Evolutionary conservation across 2,888 invertebrate species (phyloP).

Genomic region (Griposia aprilina): DNA sequence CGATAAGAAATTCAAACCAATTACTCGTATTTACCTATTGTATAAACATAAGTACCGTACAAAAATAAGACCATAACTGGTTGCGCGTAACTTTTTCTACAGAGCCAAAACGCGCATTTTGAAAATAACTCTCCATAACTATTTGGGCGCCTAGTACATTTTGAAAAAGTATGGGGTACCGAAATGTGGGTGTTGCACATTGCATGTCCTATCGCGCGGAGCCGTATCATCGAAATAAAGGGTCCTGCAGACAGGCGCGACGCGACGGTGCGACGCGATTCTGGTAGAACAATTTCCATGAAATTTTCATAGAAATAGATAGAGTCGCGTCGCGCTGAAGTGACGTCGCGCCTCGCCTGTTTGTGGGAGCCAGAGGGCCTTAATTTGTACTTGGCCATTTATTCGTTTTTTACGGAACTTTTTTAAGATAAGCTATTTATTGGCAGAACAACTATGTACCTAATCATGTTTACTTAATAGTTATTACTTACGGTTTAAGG

Average conservation of each 20-base stretch:
- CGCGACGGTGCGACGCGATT: too few relatives aligned
- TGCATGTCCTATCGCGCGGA: neutral
- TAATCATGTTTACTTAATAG: neutral
- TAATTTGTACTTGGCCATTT: neutral
- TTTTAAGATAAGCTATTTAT: neutral
- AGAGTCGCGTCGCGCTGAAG: too few relatives aligned
- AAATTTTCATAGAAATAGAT: too few relatives aligned
- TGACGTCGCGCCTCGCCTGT: too few relatives aligned
- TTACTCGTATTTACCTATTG: neutral
- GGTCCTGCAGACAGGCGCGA: too few relatives aligned
- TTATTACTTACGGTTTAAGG: neutral
- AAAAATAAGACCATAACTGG: neutral
- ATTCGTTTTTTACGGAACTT: neutral
- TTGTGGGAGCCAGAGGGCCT: too few relatives aligned
- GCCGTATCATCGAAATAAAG: neutral
- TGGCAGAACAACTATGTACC: neutral
- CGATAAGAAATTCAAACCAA: neutral
- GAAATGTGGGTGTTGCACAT: neutral
- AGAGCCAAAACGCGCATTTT: constrained; percentile 14
- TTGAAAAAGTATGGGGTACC: constrained; percentile 30
- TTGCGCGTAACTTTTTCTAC: neutral
- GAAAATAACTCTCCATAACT: constrained; percentile 22
- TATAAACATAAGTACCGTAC: neutral
- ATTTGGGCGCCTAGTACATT: constrained; percentile 50
- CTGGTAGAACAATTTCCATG: too few relatives aligned